Evolutionary conservation across 2,888 invertebrate genomes (phyloP).

Genomic region (Phalangium opilio): DNA sequence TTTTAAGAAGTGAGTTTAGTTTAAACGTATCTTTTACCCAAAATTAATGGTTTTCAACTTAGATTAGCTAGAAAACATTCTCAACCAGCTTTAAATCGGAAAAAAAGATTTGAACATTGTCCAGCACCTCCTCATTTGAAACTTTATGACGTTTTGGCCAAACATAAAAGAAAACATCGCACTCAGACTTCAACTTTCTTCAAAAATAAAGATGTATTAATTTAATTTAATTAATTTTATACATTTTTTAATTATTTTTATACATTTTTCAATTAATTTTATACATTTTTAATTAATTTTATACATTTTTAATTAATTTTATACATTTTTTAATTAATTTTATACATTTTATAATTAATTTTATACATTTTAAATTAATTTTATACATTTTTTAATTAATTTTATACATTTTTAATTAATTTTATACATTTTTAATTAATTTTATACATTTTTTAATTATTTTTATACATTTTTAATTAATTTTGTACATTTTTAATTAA

Average conservation of each 20-base stretch:
- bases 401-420: neutral
- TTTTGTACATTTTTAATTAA: neutral
- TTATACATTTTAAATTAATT: neutral
- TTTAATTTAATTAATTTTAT: constrained; percentile 7
- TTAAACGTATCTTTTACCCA: neutral
- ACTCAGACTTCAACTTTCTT: constrained; percentile 11
- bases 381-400: constrained; percentile 23
- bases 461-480: too few relatives aligned
- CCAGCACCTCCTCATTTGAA: constrained; percentile 63
- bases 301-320: too few relatives aligned
- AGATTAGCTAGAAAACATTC: constrained; percentile 24
- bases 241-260: too few relatives aligned
- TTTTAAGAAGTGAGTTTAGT: constrained; percentile 5
- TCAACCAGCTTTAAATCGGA: constrained; percentile 61
- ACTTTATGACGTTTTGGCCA: constrained; percentile 45
- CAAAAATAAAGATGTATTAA: neutral
- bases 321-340: neutral
- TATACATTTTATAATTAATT: constrained; percentile 24
- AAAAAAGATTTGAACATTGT: constrained; percentile 70
- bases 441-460: constrained; percentile 23
- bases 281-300: neutral
- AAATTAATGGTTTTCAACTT: neutral
- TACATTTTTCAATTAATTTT: too few relatives aligned
- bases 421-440: constrained; percentile 12
- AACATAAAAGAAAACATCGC: constrained; percentile 19